These are phyloP conservation scores for Phylloscopus collybita DNA, from an alignment of 2,797 vertebrate species.

Conservation along the genomic window DNA sequence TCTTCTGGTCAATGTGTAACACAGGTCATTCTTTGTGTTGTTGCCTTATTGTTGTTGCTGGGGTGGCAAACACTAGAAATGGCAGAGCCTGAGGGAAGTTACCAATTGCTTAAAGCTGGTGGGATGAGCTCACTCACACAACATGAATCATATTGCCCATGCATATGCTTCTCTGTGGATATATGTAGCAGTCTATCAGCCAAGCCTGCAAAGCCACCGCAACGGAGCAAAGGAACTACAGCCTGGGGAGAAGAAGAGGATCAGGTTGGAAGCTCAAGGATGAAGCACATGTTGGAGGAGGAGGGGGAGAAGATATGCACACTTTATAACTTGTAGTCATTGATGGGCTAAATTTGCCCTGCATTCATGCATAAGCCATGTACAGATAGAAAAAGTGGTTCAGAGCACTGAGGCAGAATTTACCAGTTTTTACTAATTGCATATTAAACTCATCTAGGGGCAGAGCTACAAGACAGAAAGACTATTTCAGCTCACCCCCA, in stretches of 20 bases:
- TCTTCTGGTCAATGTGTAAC: neutral
- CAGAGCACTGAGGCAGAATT: neutral
- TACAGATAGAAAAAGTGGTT: neutral
- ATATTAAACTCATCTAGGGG: neutral
- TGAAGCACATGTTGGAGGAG: neutral
- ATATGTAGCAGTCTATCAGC: neutral
- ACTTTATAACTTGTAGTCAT: neutral
- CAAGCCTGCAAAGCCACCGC: neutral
- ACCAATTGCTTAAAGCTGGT: neutral
- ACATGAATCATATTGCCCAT: neutral
- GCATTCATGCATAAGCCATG: neutral
- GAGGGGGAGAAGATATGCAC: neutral
- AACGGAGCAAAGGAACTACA: neutral
- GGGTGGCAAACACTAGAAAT: neutral
- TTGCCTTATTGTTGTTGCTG: neutral
- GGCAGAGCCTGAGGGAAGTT: neutral
- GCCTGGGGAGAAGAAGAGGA: neutral
- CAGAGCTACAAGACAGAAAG: neutral
- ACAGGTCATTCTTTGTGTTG: neutral
- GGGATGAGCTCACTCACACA: neutral
- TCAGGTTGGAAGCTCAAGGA: neutral
- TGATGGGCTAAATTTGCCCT: neutral
- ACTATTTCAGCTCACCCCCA: neutral
- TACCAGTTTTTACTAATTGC: neutral
- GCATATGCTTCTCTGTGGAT: neutral